Conservation (phyloP, 1,140 invertebrate species). For the Gryllus bimaculatus region DNA sequence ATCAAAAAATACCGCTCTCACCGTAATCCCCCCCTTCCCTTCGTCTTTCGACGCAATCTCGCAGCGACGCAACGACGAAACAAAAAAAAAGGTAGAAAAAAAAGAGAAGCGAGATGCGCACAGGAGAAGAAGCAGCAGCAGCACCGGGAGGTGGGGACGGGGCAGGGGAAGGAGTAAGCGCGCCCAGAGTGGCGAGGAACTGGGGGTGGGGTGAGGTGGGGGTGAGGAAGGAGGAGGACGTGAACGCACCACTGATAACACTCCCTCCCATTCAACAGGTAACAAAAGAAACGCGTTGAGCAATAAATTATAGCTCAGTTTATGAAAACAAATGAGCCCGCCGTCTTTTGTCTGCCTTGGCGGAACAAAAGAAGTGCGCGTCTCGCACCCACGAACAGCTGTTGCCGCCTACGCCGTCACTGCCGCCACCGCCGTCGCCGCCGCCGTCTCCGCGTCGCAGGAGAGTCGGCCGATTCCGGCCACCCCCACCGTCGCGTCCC, state of each 20-base stretch:
- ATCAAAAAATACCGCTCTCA: background rate
- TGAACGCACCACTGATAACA: background rate
- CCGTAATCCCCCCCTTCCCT: background rate
- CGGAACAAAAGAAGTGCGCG: background rate
- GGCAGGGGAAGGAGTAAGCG: no score
- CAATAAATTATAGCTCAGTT: conserved; percentile 5
- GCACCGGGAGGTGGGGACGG: no score
- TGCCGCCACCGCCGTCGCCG: background rate
- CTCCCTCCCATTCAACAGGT: background rate
- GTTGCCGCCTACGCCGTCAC: background rate
- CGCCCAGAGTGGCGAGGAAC: no score
- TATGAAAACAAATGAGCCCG: background rate
- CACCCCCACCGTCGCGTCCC: no score
- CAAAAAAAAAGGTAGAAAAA: background rate
- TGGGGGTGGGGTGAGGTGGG: no score
- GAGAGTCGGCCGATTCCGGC: no score
- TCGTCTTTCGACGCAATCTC: background rate
- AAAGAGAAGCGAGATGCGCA: background rate
- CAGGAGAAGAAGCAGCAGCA: background rate
- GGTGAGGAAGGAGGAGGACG: no score
- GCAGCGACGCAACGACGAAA: background rate
- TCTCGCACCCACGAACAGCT: background rate
- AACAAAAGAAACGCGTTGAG: background rate
- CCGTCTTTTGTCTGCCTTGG: background rate
- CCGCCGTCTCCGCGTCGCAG: no score